These are phyloP conservation scores for Danio albolineatus DNA, from an alignment of 2,797 vertebrate genomes.

Conservation along the genomic window DNA sequence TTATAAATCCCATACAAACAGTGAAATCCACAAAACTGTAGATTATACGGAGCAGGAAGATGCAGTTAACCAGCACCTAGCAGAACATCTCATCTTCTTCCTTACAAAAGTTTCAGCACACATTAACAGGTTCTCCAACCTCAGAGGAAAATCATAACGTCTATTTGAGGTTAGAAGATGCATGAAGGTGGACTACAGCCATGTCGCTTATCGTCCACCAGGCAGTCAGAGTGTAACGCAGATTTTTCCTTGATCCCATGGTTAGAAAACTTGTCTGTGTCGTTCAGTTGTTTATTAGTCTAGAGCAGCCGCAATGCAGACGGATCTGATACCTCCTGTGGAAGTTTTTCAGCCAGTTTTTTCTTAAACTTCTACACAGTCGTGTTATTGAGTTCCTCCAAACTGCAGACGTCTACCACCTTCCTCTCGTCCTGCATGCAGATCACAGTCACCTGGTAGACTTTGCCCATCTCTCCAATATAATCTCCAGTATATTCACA, in stretches of 20 bases:
- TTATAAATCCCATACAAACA: no score
- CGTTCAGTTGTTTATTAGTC: conserved; percentile 58
- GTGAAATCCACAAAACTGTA: no score
- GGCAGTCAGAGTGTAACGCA: conserved; percentile 63
- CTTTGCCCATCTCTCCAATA: conserved; percentile 67
- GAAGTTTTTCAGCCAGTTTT: conserved; percentile 61
- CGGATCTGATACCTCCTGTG: conserved; percentile 18
- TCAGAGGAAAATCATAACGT: no score
- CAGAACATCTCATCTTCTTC: no score
- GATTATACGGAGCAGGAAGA: no score
- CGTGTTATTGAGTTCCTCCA: conserved; percentile 65
- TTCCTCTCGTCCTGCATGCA: conserved; percentile 65
- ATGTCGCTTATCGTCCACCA: conserved; percentile 63
- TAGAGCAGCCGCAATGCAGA: conserved; percentile 66
- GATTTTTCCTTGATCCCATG: conserved; percentile 70
- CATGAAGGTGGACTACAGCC: no score
- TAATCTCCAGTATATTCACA: no score
- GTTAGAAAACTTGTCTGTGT: conserved; percentile 32
- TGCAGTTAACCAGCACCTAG: no score
- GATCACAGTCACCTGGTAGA: conserved; percentile 66
- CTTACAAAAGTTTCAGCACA: no score
- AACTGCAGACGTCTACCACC: conserved; percentile 67
- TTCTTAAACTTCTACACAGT: conserved; percentile 65
- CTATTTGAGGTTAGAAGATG: no score
- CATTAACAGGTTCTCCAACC: no score